A percentile compares a stretch with the other conserved stretches of the same genome.
phyloP scores from a whole-genome alignment of 1,140 invertebrate genomes.

The Hermetia illucens region DNA sequence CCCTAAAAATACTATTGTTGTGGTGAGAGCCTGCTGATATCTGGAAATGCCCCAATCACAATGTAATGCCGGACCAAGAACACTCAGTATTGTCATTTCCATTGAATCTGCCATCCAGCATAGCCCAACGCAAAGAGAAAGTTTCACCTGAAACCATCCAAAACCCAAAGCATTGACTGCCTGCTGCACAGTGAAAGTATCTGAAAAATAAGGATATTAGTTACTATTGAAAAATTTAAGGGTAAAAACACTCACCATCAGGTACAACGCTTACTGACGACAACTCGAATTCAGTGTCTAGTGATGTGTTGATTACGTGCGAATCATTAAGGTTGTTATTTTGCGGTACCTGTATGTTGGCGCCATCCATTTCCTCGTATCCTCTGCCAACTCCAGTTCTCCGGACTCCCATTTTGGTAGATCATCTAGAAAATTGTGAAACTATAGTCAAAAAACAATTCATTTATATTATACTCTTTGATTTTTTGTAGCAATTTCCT shows the following conservation, averaged over 20 bases:
- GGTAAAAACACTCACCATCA: slow-evolving; percentile 43
- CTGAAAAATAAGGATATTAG: slow-evolving; percentile 31
- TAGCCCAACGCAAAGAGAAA: slow-evolving; percentile 70
- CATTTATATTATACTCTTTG: too few relatives aligned
- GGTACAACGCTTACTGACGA: slow-evolving; percentile 66
- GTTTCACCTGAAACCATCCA: slow-evolving; percentile 89
- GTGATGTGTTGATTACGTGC: not conserved
- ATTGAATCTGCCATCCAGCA: slow-evolving; percentile 97
- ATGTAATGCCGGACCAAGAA: slow-evolving; percentile 80
- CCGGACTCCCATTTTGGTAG: too few relatives aligned
- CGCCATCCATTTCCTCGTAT: too few relatives aligned
- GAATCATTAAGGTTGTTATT: not conserved
- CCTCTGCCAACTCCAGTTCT: too few relatives aligned
- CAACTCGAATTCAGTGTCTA: slow-evolving; percentile 50
- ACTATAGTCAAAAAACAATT: too few relatives aligned
- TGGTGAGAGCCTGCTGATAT: slow-evolving; percentile 48
- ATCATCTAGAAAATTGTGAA: too few relatives aligned
- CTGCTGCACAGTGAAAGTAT: slow-evolving; percentile 88
- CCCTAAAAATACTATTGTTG: slow-evolving; percentile 77
- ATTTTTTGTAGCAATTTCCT: too few relatives aligned
- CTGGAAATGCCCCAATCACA: slow-evolving; percentile 89
- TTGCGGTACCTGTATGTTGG: too few relatives aligned
- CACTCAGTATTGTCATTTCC: slow-evolving; percentile 96
- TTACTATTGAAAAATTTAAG: slow-evolving; percentile 3
- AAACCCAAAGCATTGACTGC: slow-evolving; percentile 92